Evolutionary conservation across 2,888 invertebrate genomes (phyloP).

Genomic region (Pelosia muscerda): DNA sequence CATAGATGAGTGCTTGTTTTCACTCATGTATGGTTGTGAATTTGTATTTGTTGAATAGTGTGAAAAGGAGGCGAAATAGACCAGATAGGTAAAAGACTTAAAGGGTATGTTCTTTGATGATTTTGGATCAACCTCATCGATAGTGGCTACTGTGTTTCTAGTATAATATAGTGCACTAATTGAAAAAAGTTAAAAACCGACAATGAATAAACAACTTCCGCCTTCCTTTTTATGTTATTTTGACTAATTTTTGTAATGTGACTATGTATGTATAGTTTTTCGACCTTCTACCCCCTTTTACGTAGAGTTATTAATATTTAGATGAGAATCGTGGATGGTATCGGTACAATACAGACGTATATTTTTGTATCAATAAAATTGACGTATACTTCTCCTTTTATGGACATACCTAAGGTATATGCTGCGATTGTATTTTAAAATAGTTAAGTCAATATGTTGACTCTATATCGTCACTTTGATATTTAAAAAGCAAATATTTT

Average conservation of each 20-base stretch:
- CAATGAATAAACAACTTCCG: not conserved
- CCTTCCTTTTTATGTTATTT: not conserved
- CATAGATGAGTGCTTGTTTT: too few relatives aligned
- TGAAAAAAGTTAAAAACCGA: not conserved
- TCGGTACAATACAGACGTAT: conserved; percentile 3
- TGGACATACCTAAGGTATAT: not conserved
- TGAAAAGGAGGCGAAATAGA: too few relatives aligned
- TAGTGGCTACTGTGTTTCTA: too few relatives aligned
- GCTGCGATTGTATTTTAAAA: not conserved
- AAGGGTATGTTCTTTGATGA: not conserved
- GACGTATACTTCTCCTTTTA: conserved; percentile 5
- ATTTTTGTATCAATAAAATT: conserved; percentile 8
- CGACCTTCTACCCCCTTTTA: conserved; percentile 8
- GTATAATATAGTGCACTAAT: not conserved
- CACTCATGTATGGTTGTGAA: too few relatives aligned
- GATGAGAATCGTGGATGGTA: conserved; percentile 2
- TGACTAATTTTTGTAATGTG: not conserved
- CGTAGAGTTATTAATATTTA: conserved; percentile 1
- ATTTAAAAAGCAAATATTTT: conserved; percentile 14
- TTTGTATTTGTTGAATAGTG: too few relatives aligned
- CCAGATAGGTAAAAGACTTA: not conserved
- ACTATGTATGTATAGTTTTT: conserved; percentile 2
- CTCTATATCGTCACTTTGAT: conserved; percentile 20
- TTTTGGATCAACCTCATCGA: not conserved
- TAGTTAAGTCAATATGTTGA: conserved; percentile 8